phyloP scores from a whole-genome alignment of 2,888 invertebrate genomes.

The Spicauda simplicius region DNA sequence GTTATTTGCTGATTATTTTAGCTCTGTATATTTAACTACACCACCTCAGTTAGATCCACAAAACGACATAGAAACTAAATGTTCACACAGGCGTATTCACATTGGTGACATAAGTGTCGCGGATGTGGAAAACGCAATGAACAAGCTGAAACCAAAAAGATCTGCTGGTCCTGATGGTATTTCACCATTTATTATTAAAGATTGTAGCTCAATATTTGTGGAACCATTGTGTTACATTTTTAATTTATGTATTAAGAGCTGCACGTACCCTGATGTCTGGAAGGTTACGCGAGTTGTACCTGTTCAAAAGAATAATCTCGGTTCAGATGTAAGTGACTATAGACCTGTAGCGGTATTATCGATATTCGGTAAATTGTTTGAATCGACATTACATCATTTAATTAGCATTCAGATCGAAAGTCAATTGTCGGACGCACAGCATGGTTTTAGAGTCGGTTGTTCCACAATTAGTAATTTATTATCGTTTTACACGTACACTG shows the following conservation, averaged over 20 bases:
- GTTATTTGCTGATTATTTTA: too few relatives aligned
- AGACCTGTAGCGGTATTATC: conserved; percentile 4
- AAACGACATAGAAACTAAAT: too few relatives aligned
- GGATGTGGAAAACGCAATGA: too few relatives aligned
- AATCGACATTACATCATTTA: not conserved
- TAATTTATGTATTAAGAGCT: not conserved
- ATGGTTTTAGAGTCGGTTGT: conserved; percentile 10
- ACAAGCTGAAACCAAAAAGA: too few relatives aligned
- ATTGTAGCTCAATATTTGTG: too few relatives aligned
- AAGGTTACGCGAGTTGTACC: not conserved
- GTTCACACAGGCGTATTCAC: too few relatives aligned
- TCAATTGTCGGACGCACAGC: not conserved
- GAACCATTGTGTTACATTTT: not conserved
- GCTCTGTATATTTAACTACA: too few relatives aligned
- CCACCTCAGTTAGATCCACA: too few relatives aligned
- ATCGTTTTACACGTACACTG: not conserved
- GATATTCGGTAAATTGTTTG: conserved; percentile 8
- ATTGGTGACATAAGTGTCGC: too few relatives aligned
- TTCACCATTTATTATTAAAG: too few relatives aligned
- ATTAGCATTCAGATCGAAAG: not conserved
- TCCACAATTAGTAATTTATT: conserved; percentile 1
- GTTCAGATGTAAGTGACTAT: not conserved
- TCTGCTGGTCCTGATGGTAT: too few relatives aligned
- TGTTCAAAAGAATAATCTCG: not conserved
- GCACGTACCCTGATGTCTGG: not conserved